Base-by-base conservation (phyloP, 2,113 vertebrate species). In the Tursiops truncatus region DNA sequence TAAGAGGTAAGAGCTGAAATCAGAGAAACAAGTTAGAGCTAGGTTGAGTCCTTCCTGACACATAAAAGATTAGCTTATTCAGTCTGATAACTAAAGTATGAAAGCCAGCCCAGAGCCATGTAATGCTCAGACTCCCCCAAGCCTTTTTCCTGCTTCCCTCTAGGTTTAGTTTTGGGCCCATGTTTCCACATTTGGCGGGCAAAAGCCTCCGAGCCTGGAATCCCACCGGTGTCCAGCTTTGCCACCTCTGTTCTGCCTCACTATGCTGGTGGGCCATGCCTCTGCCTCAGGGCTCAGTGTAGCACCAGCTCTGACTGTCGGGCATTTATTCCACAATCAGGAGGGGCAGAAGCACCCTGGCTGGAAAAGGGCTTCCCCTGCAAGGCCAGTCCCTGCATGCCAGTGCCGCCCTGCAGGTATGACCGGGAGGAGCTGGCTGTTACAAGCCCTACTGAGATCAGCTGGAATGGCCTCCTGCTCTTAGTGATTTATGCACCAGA, bases 11-110 rank as follows among this genome's bases (percentile, higher is more conserved):
- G 92, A 95, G 62, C 87, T 98, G 77, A 92, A 97, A 96, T 91
- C 82, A 95, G 95, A 93, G 92, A 97, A 93, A 97, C 97, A 98
- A 97, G 97, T 97, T 95, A 56, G 89, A 97, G 97, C 96, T 84
- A 95, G 96, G 96, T 77, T 28, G 56, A 90, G 83, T 80, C 58
- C 76, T 95, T 86, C 67, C 67, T 91, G 79, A 96, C 79, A 95
- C 74, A 71, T 15, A 38, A 38, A 96, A 87, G 68, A 76, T 76
- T 25, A 89, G 71, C 60, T 85, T 79, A 70, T 76, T 79, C 33
- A 86, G 80, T 88, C 88, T 76, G 74, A 60, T 89, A 92, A 62
- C 88, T 89, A 8, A 82, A 65, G 62, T 18, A 20, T 8, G 26
- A 88, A 93, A 96, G 79, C 38, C 63, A 95, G 63, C 28, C 28